Evolutionary conservation across 2,797 vertebrate species (phyloP).

Genomic region (Microcaecilia unicolor): DNA sequence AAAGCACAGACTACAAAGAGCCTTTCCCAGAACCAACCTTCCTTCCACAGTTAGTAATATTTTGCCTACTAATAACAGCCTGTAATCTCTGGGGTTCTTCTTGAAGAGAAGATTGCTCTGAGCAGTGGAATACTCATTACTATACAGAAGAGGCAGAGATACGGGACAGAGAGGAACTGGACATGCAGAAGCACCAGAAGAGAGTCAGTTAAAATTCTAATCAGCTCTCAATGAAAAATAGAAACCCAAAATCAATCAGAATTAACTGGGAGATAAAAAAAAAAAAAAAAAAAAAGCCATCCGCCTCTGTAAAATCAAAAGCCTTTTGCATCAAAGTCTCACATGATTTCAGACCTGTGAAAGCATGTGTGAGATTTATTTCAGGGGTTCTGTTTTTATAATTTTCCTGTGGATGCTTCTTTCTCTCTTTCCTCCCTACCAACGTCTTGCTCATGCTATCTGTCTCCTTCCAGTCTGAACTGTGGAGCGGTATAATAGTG

Average conservation of each 20-base stretch:
- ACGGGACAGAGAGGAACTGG: slow-evolving; percentile 31
- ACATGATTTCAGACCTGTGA: too few species aligned
- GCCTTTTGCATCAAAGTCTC: neutral
- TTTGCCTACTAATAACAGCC: slow-evolving; percentile 33
- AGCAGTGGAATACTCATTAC: slow-evolving; percentile 26
- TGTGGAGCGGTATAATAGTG: too few species aligned
- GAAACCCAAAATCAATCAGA: slow-evolving; percentile 43
- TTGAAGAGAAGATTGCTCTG: slow-evolving; percentile 42
- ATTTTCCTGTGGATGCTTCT: too few species aligned
- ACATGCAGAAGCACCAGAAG: slow-evolving; percentile 13
- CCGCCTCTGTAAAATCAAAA: too few species aligned
- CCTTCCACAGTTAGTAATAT: neutral
- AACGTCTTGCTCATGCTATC: too few species aligned
- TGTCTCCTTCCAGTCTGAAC: too few species aligned
- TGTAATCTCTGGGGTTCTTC: slow-evolving; percentile 29
- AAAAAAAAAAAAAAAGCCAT: slow-evolving; percentile 27
- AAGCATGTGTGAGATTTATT: too few species aligned
- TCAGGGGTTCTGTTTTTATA: too few species aligned
- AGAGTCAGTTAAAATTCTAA: slow-evolving; percentile 34
- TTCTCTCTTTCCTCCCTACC: too few species aligned
- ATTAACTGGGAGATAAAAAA: slow-evolving; percentile 31
- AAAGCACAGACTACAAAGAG: neutral
- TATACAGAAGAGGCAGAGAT: slow-evolving; percentile 28
- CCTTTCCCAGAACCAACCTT: neutral
- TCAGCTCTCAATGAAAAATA: slow-evolving; percentile 33